Evolutionary conservation across 1,140 invertebrate genomes (phyloP).

Genomic region (Polypedilum vanderplanki): DNA sequence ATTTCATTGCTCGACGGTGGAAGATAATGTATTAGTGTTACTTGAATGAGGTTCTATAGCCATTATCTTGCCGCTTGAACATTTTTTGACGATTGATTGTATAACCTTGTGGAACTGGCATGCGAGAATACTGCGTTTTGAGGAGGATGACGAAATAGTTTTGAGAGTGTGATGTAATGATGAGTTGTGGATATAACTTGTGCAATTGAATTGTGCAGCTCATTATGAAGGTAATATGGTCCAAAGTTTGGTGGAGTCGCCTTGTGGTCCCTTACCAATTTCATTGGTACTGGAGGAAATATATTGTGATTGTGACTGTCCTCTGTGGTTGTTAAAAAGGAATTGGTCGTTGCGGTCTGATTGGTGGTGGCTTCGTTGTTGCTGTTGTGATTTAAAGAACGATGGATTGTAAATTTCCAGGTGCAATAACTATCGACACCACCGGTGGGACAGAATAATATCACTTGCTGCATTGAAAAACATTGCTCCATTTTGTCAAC

Average conservation of each 20-base stretch:
- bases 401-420: background rate
- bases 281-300: background rate
- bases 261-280: background rate
- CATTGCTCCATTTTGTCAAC: background rate
- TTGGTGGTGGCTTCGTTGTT: background rate
- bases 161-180: background rate
- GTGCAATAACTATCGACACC: background rate
- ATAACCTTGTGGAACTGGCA: background rate
- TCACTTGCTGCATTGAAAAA: background rate
- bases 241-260: background rate
- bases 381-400: background rate
- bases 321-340: background rate
- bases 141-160: background rate
- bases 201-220: background rate
- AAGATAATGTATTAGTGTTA: background rate
- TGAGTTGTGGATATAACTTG: background rate
- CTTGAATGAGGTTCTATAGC: background rate
- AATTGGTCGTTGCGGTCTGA: background rate
- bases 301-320: constrained; percentile 21
- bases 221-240: background rate
- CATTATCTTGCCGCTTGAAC: background rate
- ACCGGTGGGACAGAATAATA: background rate
- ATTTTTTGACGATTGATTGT: constrained; percentile 1
- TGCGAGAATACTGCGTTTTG: background rate
- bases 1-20: constrained; percentile 9